Evolutionary conservation across 2,797 vertebrate genomes (phyloP).

Genomic region (Phataginus tricuspis): DNA sequence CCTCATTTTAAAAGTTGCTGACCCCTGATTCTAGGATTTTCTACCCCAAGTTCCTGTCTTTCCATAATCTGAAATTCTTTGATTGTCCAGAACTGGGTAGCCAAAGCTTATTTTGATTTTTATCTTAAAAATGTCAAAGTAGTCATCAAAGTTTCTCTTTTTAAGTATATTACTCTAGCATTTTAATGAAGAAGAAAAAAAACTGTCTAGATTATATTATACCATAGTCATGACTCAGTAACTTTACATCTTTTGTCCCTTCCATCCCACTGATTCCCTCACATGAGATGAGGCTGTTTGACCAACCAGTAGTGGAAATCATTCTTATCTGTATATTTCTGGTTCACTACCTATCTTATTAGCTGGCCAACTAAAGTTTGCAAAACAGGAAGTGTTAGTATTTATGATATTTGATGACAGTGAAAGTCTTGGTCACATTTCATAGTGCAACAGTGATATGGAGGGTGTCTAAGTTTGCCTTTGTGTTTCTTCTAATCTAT

Average conservation of each 20-base stretch:
- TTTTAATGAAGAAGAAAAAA: slow-evolving; percentile 59
- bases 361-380: slow-evolving; percentile 27
- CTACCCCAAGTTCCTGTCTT: slow-evolving; percentile 17
- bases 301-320: slow-evolving; percentile 1
- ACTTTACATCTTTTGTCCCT: slow-evolving; percentile 27
- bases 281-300: slow-evolving; percentile 11
- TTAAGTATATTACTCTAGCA: slow-evolving; percentile 26
- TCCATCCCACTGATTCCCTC: slow-evolving; percentile 37
- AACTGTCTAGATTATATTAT: background rate
- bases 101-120: slow-evolving; percentile 58
- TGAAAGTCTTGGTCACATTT: slow-evolving; percentile 51
- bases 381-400: slow-evolving; percentile 37
- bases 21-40: slow-evolving; percentile 16
- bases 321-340: slow-evolving; percentile 59
- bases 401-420: slow-evolving; percentile 53
- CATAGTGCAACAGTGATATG: background rate
- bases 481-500: slow-evolving; percentile 58
- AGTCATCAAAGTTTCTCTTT: slow-evolving; percentile 49
- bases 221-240: slow-evolving; percentile 18
- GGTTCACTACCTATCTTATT: slow-evolving; percentile 38
- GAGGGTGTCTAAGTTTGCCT: slow-evolving; percentile 36
- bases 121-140: slow-evolving; percentile 51
- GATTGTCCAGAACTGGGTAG: slow-evolving; percentile 28
- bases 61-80: slow-evolving; percentile 52
- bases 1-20: slow-evolving; percentile 63